These are phyloP conservation scores for Apostichopus californicus DNA, from an alignment of 35 echinoderm and acorn worm species.

Conservation along the genomic window DNA sequence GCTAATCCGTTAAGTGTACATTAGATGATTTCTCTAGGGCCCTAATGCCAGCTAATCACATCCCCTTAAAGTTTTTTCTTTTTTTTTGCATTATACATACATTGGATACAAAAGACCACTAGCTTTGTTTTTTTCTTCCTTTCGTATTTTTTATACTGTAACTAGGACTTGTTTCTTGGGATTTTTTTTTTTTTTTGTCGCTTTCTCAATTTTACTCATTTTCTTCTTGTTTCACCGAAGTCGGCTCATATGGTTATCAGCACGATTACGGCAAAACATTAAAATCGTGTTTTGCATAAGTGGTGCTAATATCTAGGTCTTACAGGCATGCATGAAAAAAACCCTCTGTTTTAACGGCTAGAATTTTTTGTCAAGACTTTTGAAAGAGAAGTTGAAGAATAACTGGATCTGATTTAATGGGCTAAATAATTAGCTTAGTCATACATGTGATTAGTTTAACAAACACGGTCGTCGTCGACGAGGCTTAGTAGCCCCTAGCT, in stretches of 20 bases:
- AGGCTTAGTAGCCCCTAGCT: no score
- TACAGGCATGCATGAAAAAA: no score
- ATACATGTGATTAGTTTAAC: background rate
- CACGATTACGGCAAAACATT: no score
- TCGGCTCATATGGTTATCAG: no score
- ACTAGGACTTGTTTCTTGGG: no score
- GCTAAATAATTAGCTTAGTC: background rate
- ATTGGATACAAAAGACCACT: background rate
- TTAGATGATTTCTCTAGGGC: conserved; percentile 39
- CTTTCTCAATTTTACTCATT: background rate
- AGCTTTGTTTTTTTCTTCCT: background rate
- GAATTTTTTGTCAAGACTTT: no score
- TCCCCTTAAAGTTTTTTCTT: background rate
- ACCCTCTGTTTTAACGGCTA: no score
- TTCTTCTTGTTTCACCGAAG: background rate
- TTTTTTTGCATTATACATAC: background rate
- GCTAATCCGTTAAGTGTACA: conserved; percentile 41
- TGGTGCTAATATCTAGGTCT: no score
- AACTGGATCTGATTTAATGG: background rate
- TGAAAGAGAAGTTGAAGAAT: background rate
- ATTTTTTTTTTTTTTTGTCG: no score
- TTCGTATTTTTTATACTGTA: no score
- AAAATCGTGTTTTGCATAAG: no score
- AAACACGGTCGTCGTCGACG: background rate
- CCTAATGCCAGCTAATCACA: conserved; percentile 1